These are phyloP conservation scores for Hirtodrosophila duncani DNA, from an alignment of 2,888 invertebrate species.

Conservation along the genomic window DNA sequence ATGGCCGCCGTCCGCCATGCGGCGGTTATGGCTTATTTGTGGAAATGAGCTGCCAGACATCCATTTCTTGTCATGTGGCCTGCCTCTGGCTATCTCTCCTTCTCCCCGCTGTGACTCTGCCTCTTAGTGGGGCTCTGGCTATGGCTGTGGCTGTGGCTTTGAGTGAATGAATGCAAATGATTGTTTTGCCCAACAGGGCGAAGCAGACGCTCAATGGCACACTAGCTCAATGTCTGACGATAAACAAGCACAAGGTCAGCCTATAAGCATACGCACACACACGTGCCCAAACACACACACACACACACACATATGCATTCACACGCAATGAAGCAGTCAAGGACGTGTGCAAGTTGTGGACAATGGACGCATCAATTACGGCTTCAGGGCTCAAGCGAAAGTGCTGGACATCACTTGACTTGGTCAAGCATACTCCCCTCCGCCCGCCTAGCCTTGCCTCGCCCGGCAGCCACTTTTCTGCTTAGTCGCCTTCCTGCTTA, in stretches of 20 bases:
- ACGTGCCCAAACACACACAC: no score
- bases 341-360: slow-evolving; percentile 14
- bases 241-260: slow-evolving; percentile 46
- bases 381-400: slow-evolving; percentile 32
- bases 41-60: slow-evolving; percentile 67
- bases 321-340: slow-evolving; percentile 14
- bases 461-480: no score
- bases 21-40: slow-evolving; percentile 70
- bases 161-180: slow-evolving; percentile 59
- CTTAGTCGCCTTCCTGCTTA: slow-evolving; percentile 6
- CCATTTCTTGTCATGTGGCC: slow-evolving; percentile 58
- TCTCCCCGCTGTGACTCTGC: no score
- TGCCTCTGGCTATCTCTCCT: no score
- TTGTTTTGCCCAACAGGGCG: slow-evolving; percentile 38
- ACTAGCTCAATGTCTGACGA: slow-evolving; percentile 27
- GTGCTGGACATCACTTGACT: slow-evolving; percentile 22
- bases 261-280: slow-evolving; percentile 7
- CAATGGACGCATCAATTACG: slow-evolving; percentile 31
- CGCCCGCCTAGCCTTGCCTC: no score
- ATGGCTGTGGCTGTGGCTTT: no score
- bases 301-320: no score
- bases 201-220: slow-evolving; percentile 12
- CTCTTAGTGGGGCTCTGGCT: no score
- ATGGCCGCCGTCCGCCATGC: slow-evolving; percentile 43
- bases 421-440: no score